Conservation (phyloP, 2,888 invertebrate species). For the Andricus quercusramuli region DNA sequence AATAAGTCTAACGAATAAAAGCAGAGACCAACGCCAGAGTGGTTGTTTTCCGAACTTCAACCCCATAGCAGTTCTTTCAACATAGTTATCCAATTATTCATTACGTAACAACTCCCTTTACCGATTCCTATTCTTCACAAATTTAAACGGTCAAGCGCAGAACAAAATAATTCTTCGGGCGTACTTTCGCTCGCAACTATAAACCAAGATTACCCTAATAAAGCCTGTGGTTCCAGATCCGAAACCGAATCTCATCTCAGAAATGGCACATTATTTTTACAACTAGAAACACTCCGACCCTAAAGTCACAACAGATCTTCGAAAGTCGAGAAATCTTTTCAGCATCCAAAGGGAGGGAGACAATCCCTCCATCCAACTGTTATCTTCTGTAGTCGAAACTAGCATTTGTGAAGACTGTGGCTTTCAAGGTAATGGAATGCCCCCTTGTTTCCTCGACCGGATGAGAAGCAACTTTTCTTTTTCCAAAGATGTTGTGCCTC, state of each 20-base stretch:
- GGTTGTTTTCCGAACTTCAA: no score
- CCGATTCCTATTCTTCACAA: not conserved
- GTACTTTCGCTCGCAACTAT: not conserved
- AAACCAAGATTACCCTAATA: not conserved
- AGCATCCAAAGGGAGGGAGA: not conserved
- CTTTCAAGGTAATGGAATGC: slow-evolving; percentile 62
- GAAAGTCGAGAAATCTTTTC: not conserved
- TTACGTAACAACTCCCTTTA: no score
- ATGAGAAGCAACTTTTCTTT: not conserved
- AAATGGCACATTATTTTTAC: slow-evolving; percentile 25
- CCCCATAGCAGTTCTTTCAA: no score
- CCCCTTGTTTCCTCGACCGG: slow-evolving; percentile 9
- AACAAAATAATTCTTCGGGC: not conserved
- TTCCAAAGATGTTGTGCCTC: slow-evolving; percentile 76
- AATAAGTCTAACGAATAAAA: no score
- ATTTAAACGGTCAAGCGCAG: not conserved
- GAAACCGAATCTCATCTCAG: not conserved
- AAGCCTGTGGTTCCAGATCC: not conserved
- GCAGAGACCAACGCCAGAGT: no score
- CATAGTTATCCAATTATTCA: no score
- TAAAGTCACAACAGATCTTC: not conserved
- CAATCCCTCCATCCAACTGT: slow-evolving; percentile 53
- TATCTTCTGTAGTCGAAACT: slow-evolving; percentile 63
- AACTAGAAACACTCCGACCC: slow-evolving; percentile 2
- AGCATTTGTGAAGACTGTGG: slow-evolving; percentile 65